phyloP scores from a whole-genome alignment of 2,888 invertebrate genomes.

The Ethmia dodecea region DNA sequence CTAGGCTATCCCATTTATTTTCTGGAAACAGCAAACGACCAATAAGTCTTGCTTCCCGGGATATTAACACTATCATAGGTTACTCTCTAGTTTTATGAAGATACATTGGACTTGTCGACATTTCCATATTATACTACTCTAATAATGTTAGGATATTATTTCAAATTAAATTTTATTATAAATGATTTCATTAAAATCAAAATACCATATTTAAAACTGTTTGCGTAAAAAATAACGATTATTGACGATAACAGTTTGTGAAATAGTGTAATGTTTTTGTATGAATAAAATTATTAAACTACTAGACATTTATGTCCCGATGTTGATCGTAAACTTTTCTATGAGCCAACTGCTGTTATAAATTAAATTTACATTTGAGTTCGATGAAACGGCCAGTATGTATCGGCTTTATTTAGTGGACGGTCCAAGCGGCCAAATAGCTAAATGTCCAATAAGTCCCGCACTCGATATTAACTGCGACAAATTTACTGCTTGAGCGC shows the following conservation, averaged over 20 bases:
- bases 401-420: slow-evolving; percentile 30
- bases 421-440: slow-evolving; percentile 38
- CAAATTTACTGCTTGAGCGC: slow-evolving; percentile 56
- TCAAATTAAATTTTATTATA: too few relatives aligned
- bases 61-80: slow-evolving; percentile 77
- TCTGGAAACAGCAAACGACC: slow-evolving; percentile 69
- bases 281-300: too few relatives aligned
- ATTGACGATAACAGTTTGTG: too few relatives aligned
- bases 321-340: slow-evolving; percentile 3
- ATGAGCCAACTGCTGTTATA: slow-evolving; percentile 14
- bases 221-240: too few relatives aligned
- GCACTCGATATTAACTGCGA: slow-evolving; percentile 61
- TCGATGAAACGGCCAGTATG: slow-evolving; percentile 19
- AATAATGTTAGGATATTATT: too few relatives aligned
- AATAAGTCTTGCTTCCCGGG: slow-evolving; percentile 73
- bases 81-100: slow-evolving; percentile 73
- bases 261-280: too few relatives aligned
- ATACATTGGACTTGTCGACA: slow-evolving; percentile 60
- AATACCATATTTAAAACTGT: too few relatives aligned
- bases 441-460: slow-evolving; percentile 64
- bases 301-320: too few relatives aligned
- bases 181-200: too few relatives aligned
- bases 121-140: slow-evolving; percentile 55
- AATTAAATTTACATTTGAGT: slow-evolving; percentile 28
- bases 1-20: slow-evolving; percentile 58